Conservation (phyloP, 2,888 invertebrate species). For the Dasypogon diadema region DNA sequence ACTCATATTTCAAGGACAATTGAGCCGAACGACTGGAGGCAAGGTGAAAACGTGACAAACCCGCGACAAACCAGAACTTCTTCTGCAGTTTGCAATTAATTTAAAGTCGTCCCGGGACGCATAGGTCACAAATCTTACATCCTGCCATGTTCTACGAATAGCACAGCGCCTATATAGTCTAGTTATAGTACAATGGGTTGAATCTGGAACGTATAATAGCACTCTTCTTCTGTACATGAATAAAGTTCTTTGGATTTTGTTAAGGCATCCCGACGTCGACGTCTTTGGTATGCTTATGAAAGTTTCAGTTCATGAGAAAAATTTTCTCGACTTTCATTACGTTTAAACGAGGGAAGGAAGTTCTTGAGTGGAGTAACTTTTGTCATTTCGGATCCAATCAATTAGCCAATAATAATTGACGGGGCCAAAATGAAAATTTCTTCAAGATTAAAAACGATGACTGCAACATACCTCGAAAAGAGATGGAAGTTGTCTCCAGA, state of each 20-base stretch:
- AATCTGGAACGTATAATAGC: neutral
- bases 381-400: conserved; percentile 7
- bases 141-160: neutral
- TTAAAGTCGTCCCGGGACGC: neutral
- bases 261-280: conserved; percentile 1
- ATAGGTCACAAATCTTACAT: neutral
- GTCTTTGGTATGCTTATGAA: neutral
- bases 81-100: conserved; percentile 22
- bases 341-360: neutral
- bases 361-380: neutral
- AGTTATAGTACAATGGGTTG: neutral
- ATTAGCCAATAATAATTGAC: conserved; percentile 31
- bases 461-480: conserved; percentile 78
- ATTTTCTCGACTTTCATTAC: conserved; percentile 2
- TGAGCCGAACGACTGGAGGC: conserved; percentile 22
- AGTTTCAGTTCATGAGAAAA: neutral
- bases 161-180: too few relatives aligned
- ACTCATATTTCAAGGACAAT: conserved; percentile 40
- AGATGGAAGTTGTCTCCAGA: conserved; percentile 78
- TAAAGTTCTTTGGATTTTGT: neutral
- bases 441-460: neutral
- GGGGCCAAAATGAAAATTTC: neutral
- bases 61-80: neutral
- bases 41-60: conserved; percentile 37
- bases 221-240: neutral